Evolutionary conservation across 2,113 vertebrate genomes (phyloP).

Genomic region (Nerophis ophidion): DNA sequence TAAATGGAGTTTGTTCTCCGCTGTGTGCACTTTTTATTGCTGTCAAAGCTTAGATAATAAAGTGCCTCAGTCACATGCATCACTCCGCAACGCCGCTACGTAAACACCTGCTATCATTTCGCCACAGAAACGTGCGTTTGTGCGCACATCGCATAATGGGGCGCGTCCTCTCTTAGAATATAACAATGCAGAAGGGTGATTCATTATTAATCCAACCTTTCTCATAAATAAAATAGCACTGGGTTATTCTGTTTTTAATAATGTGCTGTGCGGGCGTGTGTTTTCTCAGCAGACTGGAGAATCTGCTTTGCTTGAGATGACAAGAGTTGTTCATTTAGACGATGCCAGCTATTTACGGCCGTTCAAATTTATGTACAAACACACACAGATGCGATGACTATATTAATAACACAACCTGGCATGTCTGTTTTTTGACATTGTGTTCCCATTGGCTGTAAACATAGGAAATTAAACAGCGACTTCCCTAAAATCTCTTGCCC

Average conservation of each 20-base stretch:
- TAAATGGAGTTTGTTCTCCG: constrained; percentile 24
- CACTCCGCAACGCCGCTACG: constrained; percentile 2
- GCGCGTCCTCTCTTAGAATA: background rate
- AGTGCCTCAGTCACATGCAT: constrained; percentile 24
- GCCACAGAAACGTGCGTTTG: constrained; percentile 7
- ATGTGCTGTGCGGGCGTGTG: background rate
- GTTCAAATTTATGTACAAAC: constrained; percentile 3
- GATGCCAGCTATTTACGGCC: constrained; percentile 16
- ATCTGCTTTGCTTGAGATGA: constrained; percentile 17
- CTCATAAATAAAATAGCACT: constrained; percentile 7
- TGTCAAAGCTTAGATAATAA: constrained; percentile 27
- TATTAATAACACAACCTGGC: constrained; percentile 9
- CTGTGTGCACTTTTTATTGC: constrained; percentile 12
- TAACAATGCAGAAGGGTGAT: background rate
- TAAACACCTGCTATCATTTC: constrained; percentile 19
- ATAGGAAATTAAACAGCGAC: constrained; percentile 4
- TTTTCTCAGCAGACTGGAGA: constrained; percentile 1
- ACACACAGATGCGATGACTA: background rate
- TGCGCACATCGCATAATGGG: background rate
- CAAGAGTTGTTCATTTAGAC: constrained; percentile 10
- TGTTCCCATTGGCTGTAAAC: constrained; percentile 2
- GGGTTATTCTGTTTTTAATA: background rate
- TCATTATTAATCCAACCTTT: constrained; percentile 3
- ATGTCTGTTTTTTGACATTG: background rate
- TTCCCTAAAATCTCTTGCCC: background rate